Percentiles rank a stretch among this genome's conserved stretches.
phyloP scores from a whole-genome alignment of 2,888 invertebrate species.

The Lasioglossum marginatum region DNA sequence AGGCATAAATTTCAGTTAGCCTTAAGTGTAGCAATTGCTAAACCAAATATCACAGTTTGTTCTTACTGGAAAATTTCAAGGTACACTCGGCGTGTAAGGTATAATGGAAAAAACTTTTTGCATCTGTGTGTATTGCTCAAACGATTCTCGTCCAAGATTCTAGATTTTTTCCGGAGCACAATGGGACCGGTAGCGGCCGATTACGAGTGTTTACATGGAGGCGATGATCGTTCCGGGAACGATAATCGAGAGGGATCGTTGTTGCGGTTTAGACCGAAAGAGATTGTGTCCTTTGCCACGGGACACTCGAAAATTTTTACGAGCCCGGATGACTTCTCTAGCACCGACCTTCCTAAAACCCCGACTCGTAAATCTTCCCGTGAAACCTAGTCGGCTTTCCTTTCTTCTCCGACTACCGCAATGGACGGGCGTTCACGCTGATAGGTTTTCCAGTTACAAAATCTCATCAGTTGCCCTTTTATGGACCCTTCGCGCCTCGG shows the following conservation, averaged over 20 bases:
- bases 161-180: too few relatives aligned
- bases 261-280: conserved; percentile 39
- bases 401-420: conserved; percentile 49
- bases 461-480: conserved; percentile 53
- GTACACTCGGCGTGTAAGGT: too few relatives aligned
- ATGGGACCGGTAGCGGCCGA: not conserved
- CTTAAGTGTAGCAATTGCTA: too few relatives aligned
- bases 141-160: too few relatives aligned
- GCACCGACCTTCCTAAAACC: conserved; percentile 48
- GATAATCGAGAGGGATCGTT: conserved; percentile 44
- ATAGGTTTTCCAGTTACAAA: conserved; percentile 57
- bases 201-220: conserved; percentile 16
- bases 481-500: conserved; percentile 32
- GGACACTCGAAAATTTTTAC: conserved; percentile 55
- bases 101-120: too few relatives aligned
- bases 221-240: conserved; percentile 36
- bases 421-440: conserved; percentile 48
- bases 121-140: too few relatives aligned
- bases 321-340: conserved; percentile 27
- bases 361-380: conserved; percentile 63
- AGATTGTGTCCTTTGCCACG: conserved; percentile 21
- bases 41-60: too few relatives aligned
- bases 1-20: too few relatives aligned
- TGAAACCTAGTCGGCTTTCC: conserved; percentile 38
- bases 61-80: too few relatives aligned